phyloP scores from a whole-genome alignment of 2,113 vertebrate species.

The Neolamprologus toae region DNA sequence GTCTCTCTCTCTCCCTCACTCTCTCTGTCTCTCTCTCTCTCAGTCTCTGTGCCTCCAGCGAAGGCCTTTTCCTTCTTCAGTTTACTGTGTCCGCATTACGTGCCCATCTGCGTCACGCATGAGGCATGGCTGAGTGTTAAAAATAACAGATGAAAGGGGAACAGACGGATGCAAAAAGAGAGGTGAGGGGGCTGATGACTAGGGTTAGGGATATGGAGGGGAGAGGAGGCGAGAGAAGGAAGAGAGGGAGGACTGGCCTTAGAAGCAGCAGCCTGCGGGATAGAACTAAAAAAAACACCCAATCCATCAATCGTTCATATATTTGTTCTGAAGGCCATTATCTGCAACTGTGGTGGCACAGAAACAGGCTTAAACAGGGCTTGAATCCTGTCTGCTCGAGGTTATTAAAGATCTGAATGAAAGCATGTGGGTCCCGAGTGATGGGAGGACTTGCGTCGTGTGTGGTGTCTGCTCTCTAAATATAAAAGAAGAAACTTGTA shows the following conservation, averaged over 20 bases:
- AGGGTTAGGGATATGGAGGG: neutral
- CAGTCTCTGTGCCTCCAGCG: neutral
- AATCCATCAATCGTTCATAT: neutral
- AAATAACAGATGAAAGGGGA: constrained; percentile 68
- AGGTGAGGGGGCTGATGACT: constrained; percentile 24
- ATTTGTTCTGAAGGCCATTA: neutral
- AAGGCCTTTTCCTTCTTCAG: constrained; percentile 7
- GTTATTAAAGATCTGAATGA: neutral
- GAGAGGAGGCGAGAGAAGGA: neutral
- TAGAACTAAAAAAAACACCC: neutral
- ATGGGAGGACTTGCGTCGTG: neutral
- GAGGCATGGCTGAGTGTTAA: constrained; percentile 66
- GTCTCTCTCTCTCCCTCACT: neutral
- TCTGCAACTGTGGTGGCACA: neutral
- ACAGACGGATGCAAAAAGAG: constrained; percentile 27
- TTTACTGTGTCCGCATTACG: constrained; percentile 35
- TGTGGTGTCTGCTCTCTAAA: neutral
- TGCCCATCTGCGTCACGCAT: constrained; percentile 66
- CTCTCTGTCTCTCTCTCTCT: neutral
- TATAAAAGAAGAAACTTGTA: neutral
- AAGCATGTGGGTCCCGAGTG: neutral
- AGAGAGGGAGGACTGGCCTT: neutral
- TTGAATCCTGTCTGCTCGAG: neutral
- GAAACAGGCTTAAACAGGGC: neutral
- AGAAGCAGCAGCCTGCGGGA: neutral